Base-by-base conservation (phyloP, 2,888 invertebrate genomes). In the Nesidiocoris tenuis region DNA sequence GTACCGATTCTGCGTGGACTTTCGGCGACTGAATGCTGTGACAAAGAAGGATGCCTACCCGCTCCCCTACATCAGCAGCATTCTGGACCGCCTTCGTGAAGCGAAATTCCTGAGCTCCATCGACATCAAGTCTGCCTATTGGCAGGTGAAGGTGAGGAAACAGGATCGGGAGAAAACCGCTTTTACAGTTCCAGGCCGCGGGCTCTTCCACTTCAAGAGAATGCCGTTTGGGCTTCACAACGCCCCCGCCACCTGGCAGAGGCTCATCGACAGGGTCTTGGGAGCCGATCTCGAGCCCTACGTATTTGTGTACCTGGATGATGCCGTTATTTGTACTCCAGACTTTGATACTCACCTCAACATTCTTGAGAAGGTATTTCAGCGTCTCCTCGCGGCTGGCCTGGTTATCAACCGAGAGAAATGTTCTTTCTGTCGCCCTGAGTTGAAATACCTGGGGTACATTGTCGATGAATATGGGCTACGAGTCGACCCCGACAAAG, bases 141-240 rank as follows among this genome's bases (percentile, higher is more conserved):
- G 78, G 77, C 80, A 80, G 63, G 76, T 80, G 1, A 55, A 67
- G 1, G 24, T 80, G 12, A 72, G 72, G 12, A 56, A 67, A 3
- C n/a, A 9, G 5, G 77, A 77, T 55, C 61, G 71, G 23, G 78
- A 79, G 19, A 80, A 79, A 54, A 80, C 80, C 16, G 80, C 80
- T 0, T 80, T 80, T 59, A 76, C 77, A 12, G 77, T 79, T 0
- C 79, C 79, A 2, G 39, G 68, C n/a, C 61, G 77, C 2, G 79
- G 79, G 1, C 77, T 81, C 3, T 82, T 80, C 71, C 79, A 82
- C 25, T 82, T 80, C 54, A 71, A 54, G 1, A 61, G 71, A 18
- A 78, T 80, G 78, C 79, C 79, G 2, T 80, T 79, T 72, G 79
- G 66, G 17, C 75, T 64, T 25, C 76, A 68, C 64, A 80, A 24